Evolutionary conservation across 2,888 invertebrate species (phyloP).

Genomic region (Agrenia bidenticulata): DNA sequence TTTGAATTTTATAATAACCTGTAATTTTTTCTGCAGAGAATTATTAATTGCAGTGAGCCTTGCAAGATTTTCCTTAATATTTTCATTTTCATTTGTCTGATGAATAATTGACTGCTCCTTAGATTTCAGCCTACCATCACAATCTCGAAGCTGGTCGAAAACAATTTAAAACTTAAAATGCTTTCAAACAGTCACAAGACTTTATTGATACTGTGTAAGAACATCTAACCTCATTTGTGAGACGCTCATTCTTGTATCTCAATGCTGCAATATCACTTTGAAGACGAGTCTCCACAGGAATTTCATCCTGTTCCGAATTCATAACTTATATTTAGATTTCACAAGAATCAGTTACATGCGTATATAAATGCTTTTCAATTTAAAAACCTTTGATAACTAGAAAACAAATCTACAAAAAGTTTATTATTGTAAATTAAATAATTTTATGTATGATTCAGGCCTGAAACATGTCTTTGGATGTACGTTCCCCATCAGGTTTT

Average conservation of each 20-base stretch:
- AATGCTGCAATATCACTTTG: constrained; percentile 81
- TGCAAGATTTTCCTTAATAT: constrained; percentile 76
- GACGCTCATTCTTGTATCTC: constrained; percentile 79
- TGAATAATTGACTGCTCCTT: constrained; percentile 73
- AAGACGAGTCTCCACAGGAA: constrained; percentile 56
- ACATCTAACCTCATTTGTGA: constrained; percentile 67
- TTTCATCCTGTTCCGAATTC: constrained; percentile 43
- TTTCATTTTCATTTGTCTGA: constrained; percentile 76
- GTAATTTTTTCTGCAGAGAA: constrained; percentile 74
- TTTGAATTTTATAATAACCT: constrained; percentile 54
- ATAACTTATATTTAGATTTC: too few species aligned
- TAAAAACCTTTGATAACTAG: too few species aligned
- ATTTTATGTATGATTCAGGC: too few species aligned
- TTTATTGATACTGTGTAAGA: constrained; percentile 5
- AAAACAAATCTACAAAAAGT: too few species aligned
- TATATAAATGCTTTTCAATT: too few species aligned
- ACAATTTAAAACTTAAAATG: not conserved
- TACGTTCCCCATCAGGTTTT: too few species aligned
- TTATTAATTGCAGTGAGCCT: constrained; percentile 77
- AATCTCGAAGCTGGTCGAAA: constrained; percentile 65
- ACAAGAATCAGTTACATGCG: too few species aligned
- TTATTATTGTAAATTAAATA: too few species aligned
- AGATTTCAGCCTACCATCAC: constrained; percentile 69
- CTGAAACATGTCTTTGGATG: too few species aligned
- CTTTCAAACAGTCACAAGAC: not conserved